These are phyloP conservation scores for Colossoma macropomum DNA, from an alignment of 2,113 vertebrate genomes.

Conservation along the genomic window DNA sequence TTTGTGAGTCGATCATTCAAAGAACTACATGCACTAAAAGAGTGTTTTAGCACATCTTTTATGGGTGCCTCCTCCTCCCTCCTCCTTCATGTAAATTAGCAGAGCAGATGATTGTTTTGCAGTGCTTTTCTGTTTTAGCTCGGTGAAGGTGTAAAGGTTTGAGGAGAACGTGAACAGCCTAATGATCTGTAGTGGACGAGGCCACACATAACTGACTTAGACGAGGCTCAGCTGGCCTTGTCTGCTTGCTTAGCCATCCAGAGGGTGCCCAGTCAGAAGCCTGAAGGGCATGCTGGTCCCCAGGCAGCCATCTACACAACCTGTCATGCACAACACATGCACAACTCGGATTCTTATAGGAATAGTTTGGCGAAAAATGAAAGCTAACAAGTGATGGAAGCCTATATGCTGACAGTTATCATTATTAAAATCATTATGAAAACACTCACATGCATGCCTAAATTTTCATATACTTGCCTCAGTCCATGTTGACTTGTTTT, in stretches of 20 bases:
- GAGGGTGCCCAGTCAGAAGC: constrained; percentile 34
- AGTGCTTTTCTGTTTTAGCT: constrained; percentile 15
- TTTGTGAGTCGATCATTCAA: constrained; percentile 13
- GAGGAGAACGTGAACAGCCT: neutral
- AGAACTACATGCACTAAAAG: constrained; percentile 9
- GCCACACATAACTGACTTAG: constrained; percentile 24
- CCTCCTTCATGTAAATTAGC: neutral
- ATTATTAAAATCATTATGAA: too few relatives aligned
- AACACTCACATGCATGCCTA: too few relatives aligned
- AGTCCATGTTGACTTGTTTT: too few relatives aligned
- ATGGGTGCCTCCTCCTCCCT: neutral
- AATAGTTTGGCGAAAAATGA: neutral
- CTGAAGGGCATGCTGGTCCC: constrained; percentile 37
- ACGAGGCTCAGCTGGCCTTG: constrained; percentile 41
- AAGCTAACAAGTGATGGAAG: neutral
- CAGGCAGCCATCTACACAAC: constrained; percentile 27
- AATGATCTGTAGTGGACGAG: constrained; percentile 14
- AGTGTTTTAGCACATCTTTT: constrained; percentile 3
- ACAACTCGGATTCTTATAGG: neutral
- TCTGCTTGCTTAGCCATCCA: constrained; percentile 42
- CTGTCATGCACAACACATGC: constrained; percentile 33
- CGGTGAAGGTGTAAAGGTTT: neutral
- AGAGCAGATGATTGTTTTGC: constrained; percentile 8
- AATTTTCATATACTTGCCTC: too few relatives aligned
- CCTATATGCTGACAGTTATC: too few relatives aligned